Evolutionary conservation across 2,888 invertebrate genomes (phyloP).

Genomic region (Pseudococcus viburni): DNA sequence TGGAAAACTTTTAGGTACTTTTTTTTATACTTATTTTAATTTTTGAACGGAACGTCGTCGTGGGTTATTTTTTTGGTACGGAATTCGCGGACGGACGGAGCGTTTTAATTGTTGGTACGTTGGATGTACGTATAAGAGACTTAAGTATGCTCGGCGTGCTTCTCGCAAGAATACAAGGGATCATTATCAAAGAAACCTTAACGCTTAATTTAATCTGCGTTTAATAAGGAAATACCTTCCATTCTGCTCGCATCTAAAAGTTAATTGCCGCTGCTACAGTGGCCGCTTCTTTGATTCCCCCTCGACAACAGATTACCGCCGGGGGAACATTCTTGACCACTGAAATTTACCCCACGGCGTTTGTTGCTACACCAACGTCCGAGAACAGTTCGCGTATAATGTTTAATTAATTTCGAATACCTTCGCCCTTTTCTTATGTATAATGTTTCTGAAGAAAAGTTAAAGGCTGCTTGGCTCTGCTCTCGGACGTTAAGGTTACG

Average conservation of each 20-base stretch:
- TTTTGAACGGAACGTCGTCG: background rate
- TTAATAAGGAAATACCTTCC: constrained; percentile 66
- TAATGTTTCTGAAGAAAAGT: constrained; percentile 45
- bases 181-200: constrained; percentile 66
- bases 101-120: constrained; percentile 42
- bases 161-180: constrained; percentile 31
- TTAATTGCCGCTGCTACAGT: constrained; percentile 59
- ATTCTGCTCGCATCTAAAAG: constrained; percentile 62
- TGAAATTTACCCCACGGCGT: constrained; percentile 30
- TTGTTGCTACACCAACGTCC: constrained; percentile 19
- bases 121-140: background rate
- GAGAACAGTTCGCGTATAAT: constrained; percentile 62
- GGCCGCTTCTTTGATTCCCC: constrained; percentile 60
- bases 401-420: constrained; percentile 66
- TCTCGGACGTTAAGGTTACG: background rate
- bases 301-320: background rate
- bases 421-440: constrained; percentile 55
- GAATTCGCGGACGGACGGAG: background rate
- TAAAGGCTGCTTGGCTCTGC: background rate
- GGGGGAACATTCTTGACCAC: constrained; percentile 43
- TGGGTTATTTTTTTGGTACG: constrained; percentile 1
- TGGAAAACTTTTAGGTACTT: background rate
- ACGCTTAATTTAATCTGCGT: constrained; percentile 66
- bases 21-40: background rate
- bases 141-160: constrained; percentile 39